These are phyloP conservation scores for Mus pahari DNA, from an alignment of 2,113 vertebrate genomes.

Conservation along the genomic window DNA sequence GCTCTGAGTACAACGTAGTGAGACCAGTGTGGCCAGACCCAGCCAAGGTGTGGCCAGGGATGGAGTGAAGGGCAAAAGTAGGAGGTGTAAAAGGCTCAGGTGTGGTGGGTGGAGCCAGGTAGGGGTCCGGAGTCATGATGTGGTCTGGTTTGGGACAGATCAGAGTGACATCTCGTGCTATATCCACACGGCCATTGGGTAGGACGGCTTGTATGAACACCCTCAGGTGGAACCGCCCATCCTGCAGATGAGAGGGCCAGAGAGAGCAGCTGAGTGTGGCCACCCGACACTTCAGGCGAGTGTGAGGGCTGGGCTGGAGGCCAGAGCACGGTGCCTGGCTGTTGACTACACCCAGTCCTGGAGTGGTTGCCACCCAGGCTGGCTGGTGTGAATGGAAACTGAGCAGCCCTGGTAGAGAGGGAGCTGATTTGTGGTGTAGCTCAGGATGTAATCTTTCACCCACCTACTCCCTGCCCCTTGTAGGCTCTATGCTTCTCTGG, in stretches of 20 bases:
- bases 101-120: background rate
- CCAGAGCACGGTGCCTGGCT: background rate
- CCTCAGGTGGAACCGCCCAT: constrained; percentile 50
- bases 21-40: background rate
- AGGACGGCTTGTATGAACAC: constrained; percentile 80
- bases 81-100: background rate
- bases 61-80: accelerated
- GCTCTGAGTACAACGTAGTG: background rate
- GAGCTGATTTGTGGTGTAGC: background rate
- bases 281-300: background rate
- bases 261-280: background rate
- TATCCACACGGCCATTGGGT: accelerated
- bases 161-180: constrained; percentile 71
- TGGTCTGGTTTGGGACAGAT: constrained; percentile 71
- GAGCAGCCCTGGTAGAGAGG: no score
- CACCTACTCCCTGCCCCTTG: accelerated
- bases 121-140: accelerated
- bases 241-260: constrained; percentile 25
- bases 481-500: background rate
- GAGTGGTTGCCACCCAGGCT: background rate
- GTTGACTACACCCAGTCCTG: background rate
- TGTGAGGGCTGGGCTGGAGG: background rate
- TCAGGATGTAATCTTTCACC: no score
- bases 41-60: background rate
- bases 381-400: background rate